Percentiles rank a stretch among this genome's conserved stretches.
phyloP scores from a whole-genome alignment of 2,888 invertebrate species.

The Cremastobaeus sp. region DNA sequence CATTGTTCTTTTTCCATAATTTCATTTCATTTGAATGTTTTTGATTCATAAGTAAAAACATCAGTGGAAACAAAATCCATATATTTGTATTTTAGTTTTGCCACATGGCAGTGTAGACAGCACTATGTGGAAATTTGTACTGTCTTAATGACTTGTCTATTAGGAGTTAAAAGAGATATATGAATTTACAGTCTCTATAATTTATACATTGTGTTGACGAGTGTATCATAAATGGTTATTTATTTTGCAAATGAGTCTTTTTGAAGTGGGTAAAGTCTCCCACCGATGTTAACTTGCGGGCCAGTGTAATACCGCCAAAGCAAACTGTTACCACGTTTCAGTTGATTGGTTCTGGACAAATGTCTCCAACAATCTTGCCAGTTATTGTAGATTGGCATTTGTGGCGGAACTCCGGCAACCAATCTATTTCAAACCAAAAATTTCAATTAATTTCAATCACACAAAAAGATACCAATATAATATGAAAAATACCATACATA shows the following conservation, averaged over 20 bases:
- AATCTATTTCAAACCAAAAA: constrained; percentile 80
- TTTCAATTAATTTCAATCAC: not conserved
- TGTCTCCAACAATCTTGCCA: constrained; percentile 93
- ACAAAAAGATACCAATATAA: not conserved
- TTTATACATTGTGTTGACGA: constrained; percentile 16
- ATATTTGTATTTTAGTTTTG: constrained; percentile 3
- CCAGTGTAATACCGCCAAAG: constrained; percentile 86
- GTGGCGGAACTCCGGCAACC: constrained; percentile 89
- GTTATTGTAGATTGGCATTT: constrained; percentile 88
- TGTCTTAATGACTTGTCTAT: constrained; percentile 27
- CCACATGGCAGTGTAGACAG: constrained; percentile 26
- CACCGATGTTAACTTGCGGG: constrained; percentile 71
- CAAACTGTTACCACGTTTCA: constrained; percentile 91
- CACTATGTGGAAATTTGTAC: constrained; percentile 17
- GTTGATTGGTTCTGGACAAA: constrained; percentile 85
- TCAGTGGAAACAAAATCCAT: too few relatives aligned
- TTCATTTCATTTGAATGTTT: constrained; percentile 1
- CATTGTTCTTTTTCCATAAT: not conserved
- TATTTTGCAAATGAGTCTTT: constrained; percentile 39
- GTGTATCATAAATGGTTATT: not conserved
- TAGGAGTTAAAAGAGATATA: constrained; percentile 24
- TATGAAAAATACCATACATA: not conserved
- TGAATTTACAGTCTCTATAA: constrained; percentile 30
- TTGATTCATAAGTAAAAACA: too few relatives aligned
- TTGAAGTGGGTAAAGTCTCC: constrained; percentile 54